Percentiles rank a stretch among this genome's conserved stretches.
Evolutionary conservation across 2,113 vertebrate genomes (phyloP).

Genomic region (Anhinga rufa): DNA sequence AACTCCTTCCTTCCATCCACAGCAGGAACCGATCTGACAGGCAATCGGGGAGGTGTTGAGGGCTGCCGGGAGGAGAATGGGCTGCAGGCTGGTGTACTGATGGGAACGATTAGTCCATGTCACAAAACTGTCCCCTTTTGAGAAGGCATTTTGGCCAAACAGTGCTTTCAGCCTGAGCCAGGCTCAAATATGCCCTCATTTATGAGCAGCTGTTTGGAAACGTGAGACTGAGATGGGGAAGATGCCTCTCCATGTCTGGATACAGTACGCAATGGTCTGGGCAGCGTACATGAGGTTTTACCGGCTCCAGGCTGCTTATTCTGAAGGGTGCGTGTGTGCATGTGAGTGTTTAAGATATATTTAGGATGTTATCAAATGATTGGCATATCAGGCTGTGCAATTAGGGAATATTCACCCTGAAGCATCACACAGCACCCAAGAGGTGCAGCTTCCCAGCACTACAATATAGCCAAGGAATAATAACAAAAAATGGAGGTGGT

Average conservation of each 20-base stretch:
- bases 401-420: background rate
- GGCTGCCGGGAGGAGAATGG: background rate
- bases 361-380: background rate
- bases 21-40: background rate
- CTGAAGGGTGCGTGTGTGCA: fast-evolving
- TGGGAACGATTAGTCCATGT: background rate
- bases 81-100: background rate
- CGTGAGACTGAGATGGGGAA: background rate
- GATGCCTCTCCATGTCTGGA: background rate
- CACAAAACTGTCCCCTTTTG: background rate
- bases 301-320: background rate
- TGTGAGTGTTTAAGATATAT: background rate
- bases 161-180: background rate
- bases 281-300: background rate
- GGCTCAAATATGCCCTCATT: background rate
- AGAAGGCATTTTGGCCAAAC: background rate
- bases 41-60: background rate
- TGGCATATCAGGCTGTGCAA: background rate
- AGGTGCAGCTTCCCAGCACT: background rate
- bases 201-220: background rate
- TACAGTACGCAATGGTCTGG: background rate
- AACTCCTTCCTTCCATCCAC: background rate
- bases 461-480: background rate
- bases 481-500: background rate
- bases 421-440: background rate